Evolutionary conservation across 2,113 vertebrate genomes (phyloP), one percentile per base, ranked within the genome.

Genomic region (Hippoglossus stenolepis): DNA sequence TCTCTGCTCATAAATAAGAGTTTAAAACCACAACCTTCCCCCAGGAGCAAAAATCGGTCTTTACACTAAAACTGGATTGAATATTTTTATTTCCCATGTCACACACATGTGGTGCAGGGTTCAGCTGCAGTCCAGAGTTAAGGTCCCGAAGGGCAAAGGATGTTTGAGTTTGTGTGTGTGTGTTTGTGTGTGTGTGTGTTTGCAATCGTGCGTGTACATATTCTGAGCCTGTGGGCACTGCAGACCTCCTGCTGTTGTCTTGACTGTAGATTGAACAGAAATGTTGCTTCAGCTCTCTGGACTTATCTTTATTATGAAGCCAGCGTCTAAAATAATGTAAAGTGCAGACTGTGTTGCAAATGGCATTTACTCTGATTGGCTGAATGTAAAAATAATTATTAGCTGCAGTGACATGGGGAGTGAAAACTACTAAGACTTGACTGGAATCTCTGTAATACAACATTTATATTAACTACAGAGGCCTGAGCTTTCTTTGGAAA

Each of bases 101-200:
- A 68, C 63, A 61, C 35, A 71, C 65, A 79, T 45, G 28, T 62
- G 59, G 61, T 60, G 65, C 21, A 65, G 59, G 68, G 75, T 69
- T 74, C 69, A 85, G 63, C 82, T 88, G 85, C 72, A 84, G 82
- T 69, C 64, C 73, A 53, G 12, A 67, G 65, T 85, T 75, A 75
- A 79, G 82, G 78, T 40, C 70, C 49, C 0, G 3, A 45, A 69
- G 61, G 53, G 56, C 63, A 40, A 31, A 62, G 17, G 26, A 2
- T 40, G 31, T 31, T 56, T 1, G 35, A 64, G 53, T 85, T 31
- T 73, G 24, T 31, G 7, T 74, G 61, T 70, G 35, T 38, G 35
- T 35, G 7, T 9, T 6, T 35, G 1, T 35, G 31, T 2, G 8
- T 10, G 35, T 10, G 35, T 38, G 24, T 62, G 63, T 45, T 3